phyloP scores from a whole-genome alignment of 2,797 vertebrate genomes.

The Ciconia nigra region DNA sequence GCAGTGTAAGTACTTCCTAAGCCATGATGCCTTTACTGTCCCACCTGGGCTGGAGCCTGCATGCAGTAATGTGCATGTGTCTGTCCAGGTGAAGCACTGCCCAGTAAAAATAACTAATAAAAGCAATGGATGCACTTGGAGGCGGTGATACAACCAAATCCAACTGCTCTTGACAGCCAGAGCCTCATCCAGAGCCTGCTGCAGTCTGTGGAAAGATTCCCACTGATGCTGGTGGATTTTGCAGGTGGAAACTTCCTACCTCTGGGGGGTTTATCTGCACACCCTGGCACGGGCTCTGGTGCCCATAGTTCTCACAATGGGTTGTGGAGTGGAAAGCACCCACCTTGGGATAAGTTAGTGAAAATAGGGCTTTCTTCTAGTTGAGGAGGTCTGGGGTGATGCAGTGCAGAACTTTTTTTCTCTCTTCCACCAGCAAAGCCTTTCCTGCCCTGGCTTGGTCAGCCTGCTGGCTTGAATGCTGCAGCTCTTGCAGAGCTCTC shows the following conservation, averaged over 20 bases:
- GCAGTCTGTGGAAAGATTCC: not conserved
- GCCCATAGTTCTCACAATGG: not conserved
- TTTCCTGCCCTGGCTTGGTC: not conserved
- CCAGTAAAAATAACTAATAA: not conserved
- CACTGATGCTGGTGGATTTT: not conserved
- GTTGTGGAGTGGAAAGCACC: not conserved
- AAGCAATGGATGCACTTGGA: not conserved
- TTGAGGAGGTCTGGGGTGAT: not conserved
- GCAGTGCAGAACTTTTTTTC: not conserved
- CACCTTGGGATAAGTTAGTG: not conserved
- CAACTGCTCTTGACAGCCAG: not conserved
- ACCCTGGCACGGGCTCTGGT: not conserved
- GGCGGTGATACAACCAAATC: not conserved
- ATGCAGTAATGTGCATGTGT: rapidly evolving
- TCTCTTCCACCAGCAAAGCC: not conserved
- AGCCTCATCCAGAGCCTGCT: not conserved
- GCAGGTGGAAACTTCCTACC: not conserved
- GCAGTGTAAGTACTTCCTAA: not conserved
- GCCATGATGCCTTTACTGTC: not conserved
- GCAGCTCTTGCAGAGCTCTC: not conserved
- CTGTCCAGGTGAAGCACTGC: not conserved
- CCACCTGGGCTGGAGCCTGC: not conserved
- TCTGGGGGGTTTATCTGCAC: not conserved
- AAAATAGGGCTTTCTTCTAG: not conserved
- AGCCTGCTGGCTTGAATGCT: rapidly evolving